Conservation (phyloP, 2,888 invertebrate genomes). For the Nycteola revayana region DNA sequence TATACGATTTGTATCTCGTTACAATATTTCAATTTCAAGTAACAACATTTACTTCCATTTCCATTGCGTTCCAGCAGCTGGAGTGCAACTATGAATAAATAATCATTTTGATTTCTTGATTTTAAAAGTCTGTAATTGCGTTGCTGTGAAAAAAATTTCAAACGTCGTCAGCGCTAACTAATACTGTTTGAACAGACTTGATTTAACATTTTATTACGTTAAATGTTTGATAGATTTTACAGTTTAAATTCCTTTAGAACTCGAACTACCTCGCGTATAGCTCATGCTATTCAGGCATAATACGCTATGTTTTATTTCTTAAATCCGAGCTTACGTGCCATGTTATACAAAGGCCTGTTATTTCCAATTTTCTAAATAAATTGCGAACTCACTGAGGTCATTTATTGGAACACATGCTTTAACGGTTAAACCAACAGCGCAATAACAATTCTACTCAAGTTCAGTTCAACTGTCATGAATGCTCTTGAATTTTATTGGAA, state of each 20-base stretch:
- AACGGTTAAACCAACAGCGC: background rate
- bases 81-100: too few relatives aligned
- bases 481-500: background rate
- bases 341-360: constrained; percentile 11
- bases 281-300: constrained; percentile 14
- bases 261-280: constrained; percentile 6
- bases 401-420: constrained; percentile 1
- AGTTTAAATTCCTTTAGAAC: constrained; percentile 12
- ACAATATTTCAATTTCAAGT: too few relatives aligned
- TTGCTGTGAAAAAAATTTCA: too few relatives aligned
- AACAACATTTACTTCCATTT: too few relatives aligned
- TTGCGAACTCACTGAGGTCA: background rate
- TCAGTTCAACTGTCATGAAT: background rate
- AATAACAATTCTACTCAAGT: constrained; percentile 2
- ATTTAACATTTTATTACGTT: too few relatives aligned
- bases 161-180: too few relatives aligned
- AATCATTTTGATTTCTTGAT: too few relatives aligned
- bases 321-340: constrained; percentile 12
- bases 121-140: too few relatives aligned
- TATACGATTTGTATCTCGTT: too few relatives aligned
- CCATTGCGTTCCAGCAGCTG: too few relatives aligned
- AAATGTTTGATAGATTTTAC: constrained; percentile 4
- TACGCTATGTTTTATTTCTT: constrained; percentile 16
- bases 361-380: constrained; percentile 23
- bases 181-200: too few relatives aligned